Conservation (phyloP, 2,113 vertebrate species). For the Edolisoma coerulescens region DNA sequence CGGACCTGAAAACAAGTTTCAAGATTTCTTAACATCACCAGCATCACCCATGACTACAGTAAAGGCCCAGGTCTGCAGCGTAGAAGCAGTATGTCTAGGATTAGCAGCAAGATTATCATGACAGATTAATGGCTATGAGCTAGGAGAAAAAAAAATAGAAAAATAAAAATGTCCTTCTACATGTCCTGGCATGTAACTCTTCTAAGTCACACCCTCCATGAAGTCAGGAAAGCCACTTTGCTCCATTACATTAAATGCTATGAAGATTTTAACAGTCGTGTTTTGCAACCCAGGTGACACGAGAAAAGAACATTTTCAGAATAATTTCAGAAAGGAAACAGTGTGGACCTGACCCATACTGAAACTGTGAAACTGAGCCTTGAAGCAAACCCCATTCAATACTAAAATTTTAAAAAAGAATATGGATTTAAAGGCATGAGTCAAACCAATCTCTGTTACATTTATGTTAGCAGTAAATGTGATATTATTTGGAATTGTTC, state of each 20-base stretch:
- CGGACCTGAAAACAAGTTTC: not conserved
- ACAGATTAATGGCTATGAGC: not conserved
- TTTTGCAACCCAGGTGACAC: not conserved
- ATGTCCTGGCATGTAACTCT: not conserved
- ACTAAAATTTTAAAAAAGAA: not conserved
- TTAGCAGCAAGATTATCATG: not conserved
- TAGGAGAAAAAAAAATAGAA: not conserved
- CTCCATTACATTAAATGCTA: not conserved
- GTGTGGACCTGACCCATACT: not conserved
- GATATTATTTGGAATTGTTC: not conserved
- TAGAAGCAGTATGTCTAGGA: not conserved
- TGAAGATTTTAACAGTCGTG: not conserved
- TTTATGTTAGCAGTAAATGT: not conserved
- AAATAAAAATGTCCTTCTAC: not conserved
- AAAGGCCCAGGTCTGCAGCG: not conserved
- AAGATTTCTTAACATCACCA: not conserved
- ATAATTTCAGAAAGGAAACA: not conserved
- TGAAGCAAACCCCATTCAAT: not conserved
- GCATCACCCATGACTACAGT: not conserved
- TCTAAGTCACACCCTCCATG: not conserved
- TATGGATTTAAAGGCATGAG: not conserved
- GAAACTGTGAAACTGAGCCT: not conserved
- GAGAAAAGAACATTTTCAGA: not conserved
- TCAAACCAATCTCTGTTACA: not conserved
- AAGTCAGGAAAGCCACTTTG: constrained; percentile 3